Evolutionary conservation across 2,113 vertebrate genomes (phyloP).

Genomic region (Columba livia): DNA sequence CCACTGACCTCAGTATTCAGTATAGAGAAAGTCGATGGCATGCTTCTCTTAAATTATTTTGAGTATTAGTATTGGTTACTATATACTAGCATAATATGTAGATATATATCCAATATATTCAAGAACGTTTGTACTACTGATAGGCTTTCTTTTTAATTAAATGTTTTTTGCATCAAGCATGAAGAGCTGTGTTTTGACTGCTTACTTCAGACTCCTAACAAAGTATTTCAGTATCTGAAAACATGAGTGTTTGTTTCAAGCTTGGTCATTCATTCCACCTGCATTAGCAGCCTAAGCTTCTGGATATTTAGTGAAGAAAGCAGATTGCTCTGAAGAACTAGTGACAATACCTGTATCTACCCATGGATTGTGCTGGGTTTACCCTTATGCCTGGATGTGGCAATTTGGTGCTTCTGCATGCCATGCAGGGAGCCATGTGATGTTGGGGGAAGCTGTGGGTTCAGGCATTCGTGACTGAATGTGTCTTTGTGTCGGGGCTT

Average conservation of each 20-base stretch:
- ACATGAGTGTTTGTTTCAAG: not conserved
- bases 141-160: not conserved
- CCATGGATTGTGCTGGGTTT: not conserved
- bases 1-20: not conserved
- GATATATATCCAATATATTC: not conserved
- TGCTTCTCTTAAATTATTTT: not conserved
- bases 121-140: not conserved
- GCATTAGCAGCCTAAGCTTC: not conserved
- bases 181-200: not conserved
- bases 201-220: not conserved
- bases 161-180: not conserved
- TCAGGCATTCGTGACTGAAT: not conserved
- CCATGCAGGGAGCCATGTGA: not conserved
- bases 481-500: not conserved
- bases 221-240: not conserved
- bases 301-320: not conserved
- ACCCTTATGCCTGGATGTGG: not conserved
- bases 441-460: rapidly evolving
- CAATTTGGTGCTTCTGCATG: not conserved
- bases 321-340: not conserved
- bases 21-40: not conserved
- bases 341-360: not conserved
- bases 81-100: not conserved
- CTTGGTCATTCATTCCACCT: not conserved
- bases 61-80: not conserved